These are phyloP conservation scores for Zapus hudsonius DNA, from an alignment of 2,113 vertebrate genomes.

Conservation along the genomic window DNA sequence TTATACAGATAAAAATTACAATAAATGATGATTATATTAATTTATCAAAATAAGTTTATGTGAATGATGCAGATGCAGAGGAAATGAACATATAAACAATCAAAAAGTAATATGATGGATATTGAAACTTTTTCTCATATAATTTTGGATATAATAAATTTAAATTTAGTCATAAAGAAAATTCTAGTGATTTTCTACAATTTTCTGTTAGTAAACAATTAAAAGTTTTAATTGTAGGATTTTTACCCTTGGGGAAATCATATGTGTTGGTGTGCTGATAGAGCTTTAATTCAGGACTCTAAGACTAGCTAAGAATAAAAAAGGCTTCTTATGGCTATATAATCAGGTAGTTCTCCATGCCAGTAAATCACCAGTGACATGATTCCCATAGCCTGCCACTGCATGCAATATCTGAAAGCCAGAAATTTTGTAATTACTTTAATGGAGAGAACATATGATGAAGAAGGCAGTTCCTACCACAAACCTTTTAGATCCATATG, in stretches of 20 bases:
- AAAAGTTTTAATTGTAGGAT: not conserved
- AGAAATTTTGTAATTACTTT: slow-evolving; percentile 69
- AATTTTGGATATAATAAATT: slow-evolving; percentile 12
- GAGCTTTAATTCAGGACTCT: not conserved
- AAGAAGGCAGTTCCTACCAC: slow-evolving; percentile 47
- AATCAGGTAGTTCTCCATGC: slow-evolving; percentile 61
- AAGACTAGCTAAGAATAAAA: slow-evolving; percentile 33
- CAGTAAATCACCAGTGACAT: slow-evolving; percentile 61
- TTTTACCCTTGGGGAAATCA: not conserved
- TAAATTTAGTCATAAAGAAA: slow-evolving; percentile 33
- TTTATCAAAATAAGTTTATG: slow-evolving; percentile 41
- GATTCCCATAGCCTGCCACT: slow-evolving; percentile 62
- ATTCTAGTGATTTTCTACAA: not conserved
- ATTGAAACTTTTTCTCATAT: not conserved
- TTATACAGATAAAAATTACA: slow-evolving; percentile 13
- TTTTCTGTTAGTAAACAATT: slow-evolving; percentile 4
- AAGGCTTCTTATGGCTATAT: slow-evolving; percentile 24
- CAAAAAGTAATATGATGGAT: slow-evolving; percentile 35
- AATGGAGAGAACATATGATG: slow-evolving; percentile 53
- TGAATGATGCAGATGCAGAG: not conserved
- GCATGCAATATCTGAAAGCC: slow-evolving; percentile 36
- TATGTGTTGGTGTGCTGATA: not conserved
- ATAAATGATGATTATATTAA: slow-evolving; percentile 26
- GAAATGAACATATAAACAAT: slow-evolving; percentile 47
- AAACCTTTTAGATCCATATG: slow-evolving; percentile 37